Evolutionary conservation across 1,140 invertebrate genomes (phyloP).

Genomic region (Belonocnema kinseyi): DNA sequence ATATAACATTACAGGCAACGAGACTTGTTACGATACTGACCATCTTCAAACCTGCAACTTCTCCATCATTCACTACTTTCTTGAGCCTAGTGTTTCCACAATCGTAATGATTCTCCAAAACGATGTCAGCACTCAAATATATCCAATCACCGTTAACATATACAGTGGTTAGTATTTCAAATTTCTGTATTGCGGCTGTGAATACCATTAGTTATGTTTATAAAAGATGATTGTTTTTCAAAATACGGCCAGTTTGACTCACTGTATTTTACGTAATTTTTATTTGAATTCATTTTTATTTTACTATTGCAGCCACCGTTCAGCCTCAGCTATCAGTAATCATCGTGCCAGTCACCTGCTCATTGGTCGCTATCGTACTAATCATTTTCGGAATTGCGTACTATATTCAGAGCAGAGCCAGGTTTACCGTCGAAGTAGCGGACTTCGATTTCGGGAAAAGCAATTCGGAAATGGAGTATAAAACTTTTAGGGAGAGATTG

Average conservation of each 20-base stretch:
- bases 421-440: conserved; percentile 88
- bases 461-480: conserved; percentile 87
- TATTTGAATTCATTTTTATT: conserved; percentile 30
- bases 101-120: conserved; percentile 85
- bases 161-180: conserved; percentile 82
- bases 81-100: conserved; percentile 80
- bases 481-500: conserved; percentile 87
- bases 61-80: conserved; percentile 81
- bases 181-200: not conserved
- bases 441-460: conserved; percentile 90
- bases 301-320: conserved; percentile 78
- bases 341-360: conserved; percentile 87
- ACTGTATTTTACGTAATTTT: conserved; percentile 32
- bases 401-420: conserved; percentile 85
- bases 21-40: conserved; percentile 78
- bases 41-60: conserved; percentile 78
- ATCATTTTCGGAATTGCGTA: conserved; percentile 91
- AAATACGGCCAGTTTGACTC: not conserved
- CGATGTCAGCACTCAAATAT: conserved; percentile 81
- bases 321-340: conserved; percentile 90
- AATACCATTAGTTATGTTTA: not conserved
- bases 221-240: not conserved
- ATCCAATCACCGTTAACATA: conserved; percentile 84
- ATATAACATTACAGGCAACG: conserved; percentile 88
- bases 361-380: conserved; percentile 85